A percentile compares a stretch with the other conserved stretches of the same genome.
phyloP scores from a whole-genome alignment of 2,888 invertebrate genomes.

The Dryobotodes eremita region DNA sequence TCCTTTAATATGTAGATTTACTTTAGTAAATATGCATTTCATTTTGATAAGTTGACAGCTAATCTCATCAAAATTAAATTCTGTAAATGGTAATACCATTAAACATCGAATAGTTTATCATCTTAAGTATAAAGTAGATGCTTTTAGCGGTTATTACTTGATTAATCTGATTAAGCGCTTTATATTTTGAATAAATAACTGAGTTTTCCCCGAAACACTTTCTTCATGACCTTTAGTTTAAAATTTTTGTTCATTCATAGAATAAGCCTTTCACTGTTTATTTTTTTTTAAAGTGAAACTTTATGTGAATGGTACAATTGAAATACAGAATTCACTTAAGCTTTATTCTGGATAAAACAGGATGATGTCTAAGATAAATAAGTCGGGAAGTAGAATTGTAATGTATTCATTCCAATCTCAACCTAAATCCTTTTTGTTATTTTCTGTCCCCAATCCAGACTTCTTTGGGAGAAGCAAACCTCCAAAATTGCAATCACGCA shows the following conservation, averaged over 20 bases:
- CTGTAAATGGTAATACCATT: constrained; percentile 32
- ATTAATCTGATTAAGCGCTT: constrained; percentile 51
- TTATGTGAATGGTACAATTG: constrained; percentile 12
- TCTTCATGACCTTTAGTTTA: constrained; percentile 13
- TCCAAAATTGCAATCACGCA: constrained; percentile 90
- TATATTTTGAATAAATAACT: constrained; percentile 44
- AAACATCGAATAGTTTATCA: constrained; percentile 46
- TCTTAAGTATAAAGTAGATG: constrained; percentile 30
- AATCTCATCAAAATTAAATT: constrained; percentile 14
- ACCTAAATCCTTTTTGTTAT: constrained; percentile 86
- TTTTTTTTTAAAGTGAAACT: constrained; percentile 11
- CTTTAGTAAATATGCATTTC: not conserved
- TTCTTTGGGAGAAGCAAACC: constrained; percentile 87
- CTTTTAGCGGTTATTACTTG: constrained; percentile 53
- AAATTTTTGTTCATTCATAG: constrained; percentile 10
- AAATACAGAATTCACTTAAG: constrained; percentile 41
- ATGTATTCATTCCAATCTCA: constrained; percentile 85
- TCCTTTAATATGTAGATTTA: not conserved
- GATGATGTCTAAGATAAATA: constrained; percentile 60
- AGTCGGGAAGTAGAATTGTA: constrained; percentile 69
- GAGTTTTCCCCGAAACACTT: constrained; percentile 8
- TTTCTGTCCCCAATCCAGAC: constrained; percentile 84
- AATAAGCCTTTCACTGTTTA: not conserved
- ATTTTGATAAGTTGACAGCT: not conserved
- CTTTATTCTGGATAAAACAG: constrained; percentile 43